Base-by-base conservation (phyloP, 2,113 vertebrate species). In the Tauraco erythrolophus region DNA sequence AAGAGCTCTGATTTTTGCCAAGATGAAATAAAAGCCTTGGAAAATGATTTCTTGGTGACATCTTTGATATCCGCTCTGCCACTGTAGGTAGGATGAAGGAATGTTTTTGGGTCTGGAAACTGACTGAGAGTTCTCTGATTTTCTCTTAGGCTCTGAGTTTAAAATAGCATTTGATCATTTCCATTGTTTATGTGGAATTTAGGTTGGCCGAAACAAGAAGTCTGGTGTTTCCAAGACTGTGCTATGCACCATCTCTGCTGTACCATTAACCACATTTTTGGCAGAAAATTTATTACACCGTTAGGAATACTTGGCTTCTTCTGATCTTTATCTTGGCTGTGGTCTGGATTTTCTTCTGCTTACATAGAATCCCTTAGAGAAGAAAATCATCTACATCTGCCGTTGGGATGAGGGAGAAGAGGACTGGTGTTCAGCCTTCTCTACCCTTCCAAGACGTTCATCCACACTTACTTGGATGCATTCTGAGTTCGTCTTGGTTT, bases 1-100 rank as follows among this genome's bases (percentile, higher is more conserved):
- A 78, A 78, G 50, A 84, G 28, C n/a, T 89, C 56, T 61, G 51
- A 25, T 84, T 92, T 89, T 90, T 90, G 70, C 48, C 7, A 25
- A 50, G 41, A 58, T 86, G 11, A 60, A 80, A 21, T 91, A 57
- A 88, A 89, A 90, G 24, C 9, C 56, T 7, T 2, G 3, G 19
- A 53, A 61, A 85, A 37, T 46, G 2, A 31, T 84, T 89, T 92
- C 19, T 60, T 76, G 25, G 30, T 76, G 50, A 46, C 10, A 8
- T 62, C 1, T 3, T 83, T 80, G 46, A 14, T 81, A 83, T 9
- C 28, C 2, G 1, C 23, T 88, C 14, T 86, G 18, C 31, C 28
- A 16, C 25, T 54, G 22, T n/a, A 35, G 41, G 50, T 15, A 45
- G 25, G 10, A 48, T 65, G 28, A 61, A 89, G 37, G 46, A 72